Evolutionary conservation across 2,113 vertebrate genomes (phyloP).

Genomic region (Anhinga anhinga): DNA sequence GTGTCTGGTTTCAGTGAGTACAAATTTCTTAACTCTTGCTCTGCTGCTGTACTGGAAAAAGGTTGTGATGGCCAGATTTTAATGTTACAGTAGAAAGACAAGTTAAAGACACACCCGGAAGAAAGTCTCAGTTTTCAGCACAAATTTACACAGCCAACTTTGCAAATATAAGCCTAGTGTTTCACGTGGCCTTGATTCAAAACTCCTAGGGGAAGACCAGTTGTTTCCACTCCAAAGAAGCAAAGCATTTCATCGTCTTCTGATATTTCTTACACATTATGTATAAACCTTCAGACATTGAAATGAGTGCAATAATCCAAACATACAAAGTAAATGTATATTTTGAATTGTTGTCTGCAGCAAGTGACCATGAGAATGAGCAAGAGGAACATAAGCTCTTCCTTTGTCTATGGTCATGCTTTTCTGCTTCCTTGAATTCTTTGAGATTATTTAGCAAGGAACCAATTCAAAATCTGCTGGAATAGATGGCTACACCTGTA

Average conservation of each 20-base stretch:
- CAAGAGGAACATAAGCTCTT: neutral
- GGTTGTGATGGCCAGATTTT: neutral
- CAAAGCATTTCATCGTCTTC: neutral
- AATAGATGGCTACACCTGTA: neutral
- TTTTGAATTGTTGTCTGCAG: neutral
- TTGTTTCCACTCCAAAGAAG: neutral
- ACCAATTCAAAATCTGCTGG: neutral
- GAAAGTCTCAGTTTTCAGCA: slow-evolving; percentile 4
- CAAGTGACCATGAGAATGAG: neutral
- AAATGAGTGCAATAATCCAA: neutral
- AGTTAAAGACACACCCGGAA: neutral
- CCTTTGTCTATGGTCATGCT: neutral
- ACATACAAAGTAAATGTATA: neutral
- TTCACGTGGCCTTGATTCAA: neutral
- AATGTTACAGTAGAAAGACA: neutral
- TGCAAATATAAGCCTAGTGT: neutral
- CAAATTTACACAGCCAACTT: neutral
- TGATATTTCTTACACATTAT: neutral
- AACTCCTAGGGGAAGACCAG: neutral
- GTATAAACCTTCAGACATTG: neutral
- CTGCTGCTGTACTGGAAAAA: neutral
- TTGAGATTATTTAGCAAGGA: neutral
- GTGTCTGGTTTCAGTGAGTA: neutral
- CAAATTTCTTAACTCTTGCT: neutral
- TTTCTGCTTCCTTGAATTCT: neutral